Base-by-base conservation (phyloP, 2,888 invertebrate species). In the Neelides folsomi region DNA sequence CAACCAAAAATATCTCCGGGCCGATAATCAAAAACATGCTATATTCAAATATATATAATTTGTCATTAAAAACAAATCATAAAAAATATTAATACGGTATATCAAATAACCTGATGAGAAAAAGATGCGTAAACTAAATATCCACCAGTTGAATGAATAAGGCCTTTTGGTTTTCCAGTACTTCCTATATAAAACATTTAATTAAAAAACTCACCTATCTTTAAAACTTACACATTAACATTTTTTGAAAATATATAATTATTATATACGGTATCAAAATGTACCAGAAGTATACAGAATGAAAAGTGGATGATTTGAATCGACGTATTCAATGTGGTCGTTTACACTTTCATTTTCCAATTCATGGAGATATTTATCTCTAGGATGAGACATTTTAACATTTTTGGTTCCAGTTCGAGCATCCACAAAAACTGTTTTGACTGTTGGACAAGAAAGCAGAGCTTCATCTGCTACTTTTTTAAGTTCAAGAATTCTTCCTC, bases 111-210 rank as follows among this genome's bases (percentile, higher is more conserved):
- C 65, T 71, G 67, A 54, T 71, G 71, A 3, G 73, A 73, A 12
- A 72, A 57, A 27, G 66, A 62, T 1, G 72, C 67, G 59, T 72
- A 73, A 16, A 73, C 66, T 2, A 74, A 66, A 59, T 74, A 75
- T 1, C 73, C 74, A 4, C 70, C 74, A 43, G 69, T 69, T 1
- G 71, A 67, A 62, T 74, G 74, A 19, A 69, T 66, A 2, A 74
- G 62, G 2, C 73, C 75, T 64, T 75, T 75, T 2, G 75, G 75
- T 57, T 71, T 70, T 2, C 75, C 75, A 2, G 75, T 76, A 53
- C 72, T 72, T 34, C 75, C 27, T 27, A 27, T 27, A 27, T 5
- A 27, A 5, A 7, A 27, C 27, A 27, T 27, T 27, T 27, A 27
- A 27, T 27, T 27, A 27, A 27, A n/a, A n/a, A n/a, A n/a, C n/a